A percentile compares a stretch with the other conserved stretches of the same genome.
Evolutionary conservation across 2,888 invertebrate species (phyloP).

Genomic region (Scaptomyza tumidula): DNA sequence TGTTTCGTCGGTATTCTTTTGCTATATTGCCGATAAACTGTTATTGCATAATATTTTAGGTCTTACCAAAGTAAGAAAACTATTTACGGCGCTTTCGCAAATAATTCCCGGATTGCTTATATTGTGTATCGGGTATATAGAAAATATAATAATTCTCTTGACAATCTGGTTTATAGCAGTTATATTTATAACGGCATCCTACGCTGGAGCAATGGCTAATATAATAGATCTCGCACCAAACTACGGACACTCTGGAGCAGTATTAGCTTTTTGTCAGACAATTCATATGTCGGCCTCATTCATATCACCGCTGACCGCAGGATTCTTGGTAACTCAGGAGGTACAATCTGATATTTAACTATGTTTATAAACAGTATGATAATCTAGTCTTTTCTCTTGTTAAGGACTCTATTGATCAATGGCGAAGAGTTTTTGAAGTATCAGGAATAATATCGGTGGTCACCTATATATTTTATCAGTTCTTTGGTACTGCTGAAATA

Average conservation of each 20-base stretch:
- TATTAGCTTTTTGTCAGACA: slow-evolving; percentile 90
- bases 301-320: slow-evolving; percentile 88
- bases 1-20: slow-evolving; percentile 89
- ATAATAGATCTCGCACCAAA: slow-evolving; percentile 92
- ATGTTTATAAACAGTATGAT: not conserved
- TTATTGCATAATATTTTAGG: slow-evolving; percentile 86
- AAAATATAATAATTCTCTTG: slow-evolving; percentile 86
- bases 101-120: slow-evolving; percentile 88
- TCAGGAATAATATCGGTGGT: slow-evolving; percentile 87
- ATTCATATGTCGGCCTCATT: slow-evolving; percentile 91
- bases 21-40: slow-evolving; percentile 88
- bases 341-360: slow-evolving; percentile 82
- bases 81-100: slow-evolving; percentile 89
- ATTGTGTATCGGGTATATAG: slow-evolving; percentile 87
- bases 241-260: slow-evolving; percentile 88
- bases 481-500: slow-evolving; percentile 88
- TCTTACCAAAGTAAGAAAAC: slow-evolving; percentile 88
- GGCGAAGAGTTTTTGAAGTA: slow-evolving; percentile 88
- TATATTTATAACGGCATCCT: slow-evolving; percentile 89
- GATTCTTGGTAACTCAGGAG: slow-evolving; percentile 86
- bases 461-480: slow-evolving; percentile 88
- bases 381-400: not conserved
- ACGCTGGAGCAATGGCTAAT: slow-evolving; percentile 91
- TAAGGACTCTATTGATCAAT: slow-evolving; percentile 84
- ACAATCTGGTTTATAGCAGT: slow-evolving; percentile 89